A percentile compares a stretch with the other conserved stretches of the same genome.
Conservation (phyloP, 1,140 invertebrate genomes). For the Acromyrmex heyeri region DNA sequence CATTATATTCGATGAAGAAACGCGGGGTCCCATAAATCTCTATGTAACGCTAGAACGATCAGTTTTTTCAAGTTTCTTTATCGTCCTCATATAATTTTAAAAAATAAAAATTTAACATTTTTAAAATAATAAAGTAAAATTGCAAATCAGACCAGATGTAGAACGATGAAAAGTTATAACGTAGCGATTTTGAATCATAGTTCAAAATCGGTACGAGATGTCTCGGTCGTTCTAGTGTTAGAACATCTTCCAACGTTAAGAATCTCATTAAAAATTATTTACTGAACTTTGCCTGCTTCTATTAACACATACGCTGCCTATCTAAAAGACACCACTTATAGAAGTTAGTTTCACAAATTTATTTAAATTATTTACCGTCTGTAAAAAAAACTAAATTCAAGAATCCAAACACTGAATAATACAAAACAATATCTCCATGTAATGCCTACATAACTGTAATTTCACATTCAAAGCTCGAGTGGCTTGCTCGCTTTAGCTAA, state of each 20-base stretch:
- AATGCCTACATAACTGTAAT: no score
- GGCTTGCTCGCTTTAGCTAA: no score
- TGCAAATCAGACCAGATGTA: not conserved
- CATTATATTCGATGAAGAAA: constrained; percentile 5
- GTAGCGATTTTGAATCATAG: not conserved
- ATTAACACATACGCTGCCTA: no score
- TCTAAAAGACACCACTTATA: no score
- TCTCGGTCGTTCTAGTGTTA: not conserved
- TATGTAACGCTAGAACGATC: not conserved
- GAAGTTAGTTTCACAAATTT: no score
- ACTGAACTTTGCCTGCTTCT: not conserved
- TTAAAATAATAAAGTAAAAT: not conserved
- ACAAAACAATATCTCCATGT: no score
- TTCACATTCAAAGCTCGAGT: no score
- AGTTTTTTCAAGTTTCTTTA: not conserved
- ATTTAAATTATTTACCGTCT: no score
- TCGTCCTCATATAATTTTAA: not conserved
- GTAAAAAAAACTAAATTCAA: no score
- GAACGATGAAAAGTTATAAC: not conserved
- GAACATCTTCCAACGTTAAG: not conserved
- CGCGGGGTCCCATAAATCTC: not conserved
- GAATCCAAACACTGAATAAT: no score
- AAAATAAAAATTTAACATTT: not conserved
- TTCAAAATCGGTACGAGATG: not conserved
- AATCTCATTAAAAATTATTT: constrained; percentile 16